A percentile compares a stretch with the other conserved stretches of the same genome.
phyloP scores from a whole-genome alignment of 2,113 vertebrate genomes.

The Anguilla rostrata region DNA sequence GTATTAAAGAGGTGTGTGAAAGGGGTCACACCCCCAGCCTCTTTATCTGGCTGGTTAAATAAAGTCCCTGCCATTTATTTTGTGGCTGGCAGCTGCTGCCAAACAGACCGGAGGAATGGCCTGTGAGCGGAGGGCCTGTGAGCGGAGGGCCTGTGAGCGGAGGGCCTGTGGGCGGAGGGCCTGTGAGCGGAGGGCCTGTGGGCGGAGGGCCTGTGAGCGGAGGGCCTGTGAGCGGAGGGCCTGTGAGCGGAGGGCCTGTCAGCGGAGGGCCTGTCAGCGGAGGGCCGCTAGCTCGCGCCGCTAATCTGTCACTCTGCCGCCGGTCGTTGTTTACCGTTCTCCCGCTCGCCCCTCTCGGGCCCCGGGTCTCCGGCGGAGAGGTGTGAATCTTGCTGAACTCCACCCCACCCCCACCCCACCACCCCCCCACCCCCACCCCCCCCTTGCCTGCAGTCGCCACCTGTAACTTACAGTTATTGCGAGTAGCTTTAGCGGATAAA shows the following conservation, averaged over 20 bases:
- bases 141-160: no score
- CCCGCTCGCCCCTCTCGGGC: constrained; percentile 54
- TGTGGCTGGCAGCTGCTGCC: constrained; percentile 77
- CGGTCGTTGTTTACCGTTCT: constrained; percentile 73
- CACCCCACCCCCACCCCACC: no score
- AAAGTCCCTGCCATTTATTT: constrained; percentile 44
- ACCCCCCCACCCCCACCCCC: constrained; percentile 45
- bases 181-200: no score
- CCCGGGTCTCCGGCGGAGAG: constrained; percentile 57
- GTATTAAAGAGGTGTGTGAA: no score
- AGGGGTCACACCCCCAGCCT: no score
- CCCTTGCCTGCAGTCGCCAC: constrained; percentile 75
- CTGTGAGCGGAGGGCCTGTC: no score
- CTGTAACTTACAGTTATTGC: constrained; percentile 99
- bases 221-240: no score
- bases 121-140: constrained; percentile 81
- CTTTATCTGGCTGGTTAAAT: not conserved
- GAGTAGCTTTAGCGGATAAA: constrained; percentile 98
- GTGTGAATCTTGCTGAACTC: constrained; percentile 88
- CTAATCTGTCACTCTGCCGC: constrained; percentile 75
- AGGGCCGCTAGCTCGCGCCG: constrained; percentile 75
- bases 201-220: no score
- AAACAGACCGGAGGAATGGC: constrained; percentile 79
- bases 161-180: no score
- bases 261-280: no score